These are phyloP conservation scores for Conger conger DNA, from an alignment of 2,113 vertebrate species.

Conservation along the genomic window DNA sequence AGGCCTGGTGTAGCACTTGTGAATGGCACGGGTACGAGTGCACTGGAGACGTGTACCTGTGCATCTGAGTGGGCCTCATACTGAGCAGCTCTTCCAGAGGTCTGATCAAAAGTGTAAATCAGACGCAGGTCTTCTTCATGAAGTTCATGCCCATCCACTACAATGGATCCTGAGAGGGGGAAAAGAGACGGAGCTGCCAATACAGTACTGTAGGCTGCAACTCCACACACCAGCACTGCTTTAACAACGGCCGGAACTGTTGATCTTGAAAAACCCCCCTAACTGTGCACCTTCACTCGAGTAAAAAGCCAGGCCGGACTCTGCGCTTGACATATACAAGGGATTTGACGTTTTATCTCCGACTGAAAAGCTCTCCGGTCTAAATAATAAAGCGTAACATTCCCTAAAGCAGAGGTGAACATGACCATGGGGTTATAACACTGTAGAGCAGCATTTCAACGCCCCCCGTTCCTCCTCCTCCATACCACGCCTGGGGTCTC, in stretches of 20 bases:
- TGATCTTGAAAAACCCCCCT: background rate
- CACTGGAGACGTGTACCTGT: constrained; percentile 88
- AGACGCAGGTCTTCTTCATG: constrained; percentile 88
- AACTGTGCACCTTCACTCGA: background rate
- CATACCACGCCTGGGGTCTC: constrained; percentile 16
- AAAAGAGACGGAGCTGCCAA: background rate
- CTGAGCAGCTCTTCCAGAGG: constrained; percentile 67
- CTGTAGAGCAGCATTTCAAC: constrained; percentile 57
- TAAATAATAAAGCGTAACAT: constrained; percentile 53
- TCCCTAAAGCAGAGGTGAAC: constrained; percentile 34
- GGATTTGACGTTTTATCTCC: background rate
- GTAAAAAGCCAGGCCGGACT: background rate
- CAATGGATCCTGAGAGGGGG: constrained; percentile 73
- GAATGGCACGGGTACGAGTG: too few species aligned
- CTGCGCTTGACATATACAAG: background rate
- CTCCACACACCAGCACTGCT: background rate
- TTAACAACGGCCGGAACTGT: background rate
- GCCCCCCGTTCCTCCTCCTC: constrained; percentile 46
- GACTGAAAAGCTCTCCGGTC: constrained; percentile 53
- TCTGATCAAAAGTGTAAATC: constrained; percentile 87
- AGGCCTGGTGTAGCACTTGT: too few species aligned
- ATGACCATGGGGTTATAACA: constrained; percentile 33
- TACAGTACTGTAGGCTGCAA: background rate
- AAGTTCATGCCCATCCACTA: constrained; percentile 87
- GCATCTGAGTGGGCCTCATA: constrained; percentile 92